A percentile compares a stretch with the other conserved stretches of the same genome.
phyloP scores from a whole-genome alignment of 2,113 vertebrate genomes.

The Morone saxatilis region DNA sequence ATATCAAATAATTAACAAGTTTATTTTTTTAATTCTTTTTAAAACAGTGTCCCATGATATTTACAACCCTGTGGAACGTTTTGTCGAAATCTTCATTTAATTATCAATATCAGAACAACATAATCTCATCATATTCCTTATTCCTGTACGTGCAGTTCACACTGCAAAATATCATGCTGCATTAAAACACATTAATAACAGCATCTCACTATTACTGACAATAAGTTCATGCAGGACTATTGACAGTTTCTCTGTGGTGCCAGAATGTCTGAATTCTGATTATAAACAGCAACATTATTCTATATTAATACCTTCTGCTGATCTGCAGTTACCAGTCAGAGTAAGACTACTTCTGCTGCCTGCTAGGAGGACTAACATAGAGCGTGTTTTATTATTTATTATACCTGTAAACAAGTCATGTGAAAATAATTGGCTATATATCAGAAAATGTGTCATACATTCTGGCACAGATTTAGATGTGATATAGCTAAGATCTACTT shows the following conservation, averaged over 20 bases:
- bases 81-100: slow-evolving; percentile 23
- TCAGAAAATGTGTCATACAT: slow-evolving; percentile 55
- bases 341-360: background rate
- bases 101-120: slow-evolving; percentile 36
- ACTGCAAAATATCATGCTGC: slow-evolving; percentile 18
- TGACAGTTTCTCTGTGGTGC: slow-evolving; percentile 17
- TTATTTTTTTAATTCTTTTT: slow-evolving; percentile 54
- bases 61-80: slow-evolving; percentile 51
- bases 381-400: slow-evolving; percentile 17
- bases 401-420: slow-evolving; percentile 57
- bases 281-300: slow-evolving; percentile 13
- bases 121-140: slow-evolving; percentile 2
- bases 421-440: slow-evolving; percentile 71
- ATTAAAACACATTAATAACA: slow-evolving; percentile 22
- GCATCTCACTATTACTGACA: slow-evolving; percentile 26
- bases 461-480: slow-evolving; percentile 78
- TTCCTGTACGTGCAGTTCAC: slow-evolving; percentile 2
- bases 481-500: slow-evolving; percentile 42
- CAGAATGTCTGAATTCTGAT: slow-evolving; percentile 17
- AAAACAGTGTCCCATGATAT: slow-evolving; percentile 54
- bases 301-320: slow-evolving; percentile 20
- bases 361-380: slow-evolving; percentile 4
- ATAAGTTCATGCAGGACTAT: slow-evolving; percentile 51
- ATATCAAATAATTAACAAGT: slow-evolving; percentile 19
- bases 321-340: slow-evolving; percentile 19